Conservation (phyloP, 2,113 vertebrate species). For the Acanthochromis polyacanthus region DNA sequence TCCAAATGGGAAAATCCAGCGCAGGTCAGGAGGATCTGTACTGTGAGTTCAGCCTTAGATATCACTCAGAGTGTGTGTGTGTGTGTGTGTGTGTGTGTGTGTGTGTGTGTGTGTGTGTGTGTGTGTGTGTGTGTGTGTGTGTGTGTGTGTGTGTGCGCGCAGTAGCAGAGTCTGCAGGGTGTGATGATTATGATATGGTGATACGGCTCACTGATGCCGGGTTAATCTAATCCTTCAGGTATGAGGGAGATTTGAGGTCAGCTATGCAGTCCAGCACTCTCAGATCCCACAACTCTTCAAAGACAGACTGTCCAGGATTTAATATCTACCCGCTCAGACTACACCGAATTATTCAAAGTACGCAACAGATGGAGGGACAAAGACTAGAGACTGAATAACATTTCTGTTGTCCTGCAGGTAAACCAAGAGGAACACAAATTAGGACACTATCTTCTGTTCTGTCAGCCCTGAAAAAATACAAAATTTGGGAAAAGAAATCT, state of each 20-base stretch:
- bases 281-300: no score
- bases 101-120: not conserved
- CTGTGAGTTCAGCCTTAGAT: not conserved
- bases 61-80: not conserved
- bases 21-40: slow-evolving; percentile 3
- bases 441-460: no score
- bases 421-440: no score
- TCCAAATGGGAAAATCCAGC: slow-evolving; percentile 41
- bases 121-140: not conserved
- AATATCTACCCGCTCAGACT: no score
- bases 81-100: not conserved
- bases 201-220: slow-evolving; percentile 11
- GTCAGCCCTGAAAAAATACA: no score
- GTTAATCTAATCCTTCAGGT: slow-evolving; percentile 48
- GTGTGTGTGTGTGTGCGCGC: slow-evolving; percentile 6
- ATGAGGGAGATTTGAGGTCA: slow-evolving; percentile 38
- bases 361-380: no score
- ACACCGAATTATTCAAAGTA: no score
- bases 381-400: no score
- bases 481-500: no score
- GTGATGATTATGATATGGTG: slow-evolving; percentile 5
- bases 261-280: slow-evolving; percentile 10
- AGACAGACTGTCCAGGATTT: no score
- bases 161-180: not conserved
- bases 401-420: no score